Conservation (phyloP, 1,140 invertebrate genomes). For the Drosophila simulans region DNA sequence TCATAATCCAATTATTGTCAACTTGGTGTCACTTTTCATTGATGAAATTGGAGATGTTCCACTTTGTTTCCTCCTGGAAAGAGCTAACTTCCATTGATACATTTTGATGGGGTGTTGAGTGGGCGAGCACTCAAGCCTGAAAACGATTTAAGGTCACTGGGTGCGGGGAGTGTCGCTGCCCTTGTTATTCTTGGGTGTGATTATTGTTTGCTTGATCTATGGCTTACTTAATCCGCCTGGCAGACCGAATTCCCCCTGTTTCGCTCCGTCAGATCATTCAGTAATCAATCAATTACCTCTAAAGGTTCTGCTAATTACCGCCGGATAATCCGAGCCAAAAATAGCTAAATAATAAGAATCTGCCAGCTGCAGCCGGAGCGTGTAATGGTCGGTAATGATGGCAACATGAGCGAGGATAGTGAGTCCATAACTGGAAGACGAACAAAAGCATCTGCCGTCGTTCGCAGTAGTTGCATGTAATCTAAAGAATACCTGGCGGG, state of each 20-base stretch:
- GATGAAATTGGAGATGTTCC: constrained; percentile 43
- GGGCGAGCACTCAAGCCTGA: constrained; percentile 59
- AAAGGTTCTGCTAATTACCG: constrained; percentile 31
- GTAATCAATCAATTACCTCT: constrained; percentile 42
- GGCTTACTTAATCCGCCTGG: not conserved
- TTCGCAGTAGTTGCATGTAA: constrained; percentile 54
- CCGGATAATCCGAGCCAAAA: constrained; percentile 41
- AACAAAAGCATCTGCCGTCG: constrained; percentile 55
- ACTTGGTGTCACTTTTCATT: constrained; percentile 72
- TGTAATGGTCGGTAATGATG: constrained; percentile 75
- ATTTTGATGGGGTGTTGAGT: constrained; percentile 43
- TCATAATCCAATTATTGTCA: constrained; percentile 74
- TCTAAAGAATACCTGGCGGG: constrained; percentile 75
- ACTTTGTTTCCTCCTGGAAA: constrained; percentile 3
- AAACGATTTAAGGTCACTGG: constrained; percentile 61
- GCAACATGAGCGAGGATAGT: constrained; percentile 42
- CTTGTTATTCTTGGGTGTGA: constrained; percentile 3
- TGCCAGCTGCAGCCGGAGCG: constrained; percentile 33
- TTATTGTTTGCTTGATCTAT: not conserved
- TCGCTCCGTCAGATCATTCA: constrained; percentile 3
- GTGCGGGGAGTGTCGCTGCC: constrained; percentile 11
- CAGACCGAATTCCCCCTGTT: not conserved
- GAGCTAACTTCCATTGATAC: constrained; percentile 21
- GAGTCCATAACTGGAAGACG: constrained; percentile 23
- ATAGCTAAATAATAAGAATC: constrained; percentile 18